Percentiles rank a stretch among this genome's conserved stretches.
phyloP scores from a whole-genome alignment of 2,113 vertebrate genomes.

The Mohoua ochrocephala region DNA sequence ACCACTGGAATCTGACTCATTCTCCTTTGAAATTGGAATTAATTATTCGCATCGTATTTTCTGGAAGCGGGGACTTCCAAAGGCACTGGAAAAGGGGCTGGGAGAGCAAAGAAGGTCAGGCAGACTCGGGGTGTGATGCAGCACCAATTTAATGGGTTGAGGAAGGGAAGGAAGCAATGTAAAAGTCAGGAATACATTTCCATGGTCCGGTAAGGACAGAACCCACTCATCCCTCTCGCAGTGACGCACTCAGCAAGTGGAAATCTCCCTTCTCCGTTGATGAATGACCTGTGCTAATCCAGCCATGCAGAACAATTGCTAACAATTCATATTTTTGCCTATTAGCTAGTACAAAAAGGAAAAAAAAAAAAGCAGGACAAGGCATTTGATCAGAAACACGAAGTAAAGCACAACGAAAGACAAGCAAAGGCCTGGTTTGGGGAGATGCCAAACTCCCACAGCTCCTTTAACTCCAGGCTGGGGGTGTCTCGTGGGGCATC shows the following conservation, averaged over 20 bases:
- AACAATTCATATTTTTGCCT: not conserved
- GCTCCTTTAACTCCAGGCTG: not conserved
- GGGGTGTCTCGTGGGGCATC: accelerated
- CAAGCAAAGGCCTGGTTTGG: not conserved
- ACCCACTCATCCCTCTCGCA: not conserved
- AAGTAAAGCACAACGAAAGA: not conserved
- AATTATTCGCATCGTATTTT: not conserved
- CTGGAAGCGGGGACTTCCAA: not conserved
- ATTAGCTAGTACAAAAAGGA: not conserved
- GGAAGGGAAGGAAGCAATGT: not conserved
- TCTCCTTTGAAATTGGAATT: not conserved
- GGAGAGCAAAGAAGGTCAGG: not conserved
- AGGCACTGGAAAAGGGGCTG: not conserved
- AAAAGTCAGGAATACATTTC: not conserved
- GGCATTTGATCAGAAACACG: not conserved
- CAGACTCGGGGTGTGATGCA: not conserved
- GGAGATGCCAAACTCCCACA: not conserved
- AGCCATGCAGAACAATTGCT: not conserved
- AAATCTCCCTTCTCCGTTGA: not conserved
- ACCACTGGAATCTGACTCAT: accelerated
- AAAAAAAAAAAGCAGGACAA: not conserved
- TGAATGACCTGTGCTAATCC: not conserved
- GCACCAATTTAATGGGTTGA: conserved; percentile 42
- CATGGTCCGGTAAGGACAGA: not conserved
- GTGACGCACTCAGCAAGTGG: not conserved